These are phyloP conservation scores for Leptopilina syphax DNA, from an alignment of 2,888 invertebrate species.

Conservation along the genomic window DNA sequence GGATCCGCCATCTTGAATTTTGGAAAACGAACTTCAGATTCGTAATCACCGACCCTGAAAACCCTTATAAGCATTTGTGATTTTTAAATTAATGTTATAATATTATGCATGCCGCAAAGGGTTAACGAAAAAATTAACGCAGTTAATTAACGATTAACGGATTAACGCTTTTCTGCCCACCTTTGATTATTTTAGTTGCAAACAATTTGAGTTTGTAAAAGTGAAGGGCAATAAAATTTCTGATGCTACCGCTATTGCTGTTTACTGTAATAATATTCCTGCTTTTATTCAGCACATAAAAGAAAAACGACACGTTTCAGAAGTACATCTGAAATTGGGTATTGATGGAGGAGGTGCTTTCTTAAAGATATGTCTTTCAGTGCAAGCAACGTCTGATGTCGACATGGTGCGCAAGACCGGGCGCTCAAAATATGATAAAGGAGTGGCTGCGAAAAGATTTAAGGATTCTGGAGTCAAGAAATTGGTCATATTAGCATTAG, in stretches of 20 bases:
- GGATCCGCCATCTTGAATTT: no score
- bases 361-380: conserved; percentile 25
- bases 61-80: no score
- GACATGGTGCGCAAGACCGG: background rate
- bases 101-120: no score
- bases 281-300: conserved; percentile 36
- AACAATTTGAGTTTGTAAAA: conserved; percentile 34
- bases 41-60: no score
- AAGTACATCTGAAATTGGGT: conserved; percentile 31
- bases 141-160: no score
- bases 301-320: conserved; percentile 26
- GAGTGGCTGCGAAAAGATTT: conserved; percentile 30
- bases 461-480: conserved; percentile 42
- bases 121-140: no score
- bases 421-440: conserved; percentile 16
- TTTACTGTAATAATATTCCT: conserved; percentile 34
- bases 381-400: conserved; percentile 37
- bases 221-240: conserved; percentile 21
- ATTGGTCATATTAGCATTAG: conserved; percentile 30
- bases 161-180: no score
- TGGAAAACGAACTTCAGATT: no score
- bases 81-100: no score
- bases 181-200: conserved; percentile 38
- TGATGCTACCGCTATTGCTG: conserved; percentile 24
- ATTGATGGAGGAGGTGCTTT: conserved; percentile 32